Evolutionary conservation across 1,140 invertebrate species (phyloP), one percentile per base, ranked within the genome.

Genomic region (Trichonephila clavata): DNA sequence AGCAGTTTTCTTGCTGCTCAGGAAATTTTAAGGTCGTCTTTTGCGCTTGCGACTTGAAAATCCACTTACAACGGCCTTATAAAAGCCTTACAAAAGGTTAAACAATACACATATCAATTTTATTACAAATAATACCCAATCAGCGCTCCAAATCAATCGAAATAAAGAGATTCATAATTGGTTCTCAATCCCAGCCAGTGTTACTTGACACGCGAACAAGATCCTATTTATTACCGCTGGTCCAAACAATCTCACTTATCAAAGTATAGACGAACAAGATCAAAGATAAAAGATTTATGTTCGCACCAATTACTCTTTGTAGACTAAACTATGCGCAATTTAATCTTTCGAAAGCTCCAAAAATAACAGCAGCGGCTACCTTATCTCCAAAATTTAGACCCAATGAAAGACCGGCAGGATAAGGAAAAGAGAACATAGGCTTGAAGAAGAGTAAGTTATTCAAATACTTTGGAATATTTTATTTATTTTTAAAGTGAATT

Each of bases 341-440:
- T 77, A 77, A 77, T 77, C 71, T 77, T 39, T 77, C 27, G 71
- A 77, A 32, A 77, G 32, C 71, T 77, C 27, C 27, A 77, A 77
- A 77, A 77, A 77, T 77, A 77, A 39, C 71, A 27, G 71, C 71
- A 18, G 18, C 71, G 71, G 21, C 16, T 18, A 77, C 27, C 71
- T 77, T 77, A 77, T 77, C 71, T 18, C 14, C 71, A 39, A 77
- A 77, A 77, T 77, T 77, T 77, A 77, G 71, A 16, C 32, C 71
- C 4, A 68, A 68, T 68, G n/a, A n/a, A 68, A 39, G 71, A 16
- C 24, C 32, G 32, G 27, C 16, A 32, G 71, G 21, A 21, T 63
- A 63, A 21, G 16, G 18, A 63, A 20, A 21, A 21, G 16, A 63
- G 21, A 63, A 20, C 0, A 63, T 20, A 63, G 21, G 21, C 50